Evolutionary conservation across 2,888 invertebrate genomes (phyloP).

Genomic region (Netelia virgata): DNA sequence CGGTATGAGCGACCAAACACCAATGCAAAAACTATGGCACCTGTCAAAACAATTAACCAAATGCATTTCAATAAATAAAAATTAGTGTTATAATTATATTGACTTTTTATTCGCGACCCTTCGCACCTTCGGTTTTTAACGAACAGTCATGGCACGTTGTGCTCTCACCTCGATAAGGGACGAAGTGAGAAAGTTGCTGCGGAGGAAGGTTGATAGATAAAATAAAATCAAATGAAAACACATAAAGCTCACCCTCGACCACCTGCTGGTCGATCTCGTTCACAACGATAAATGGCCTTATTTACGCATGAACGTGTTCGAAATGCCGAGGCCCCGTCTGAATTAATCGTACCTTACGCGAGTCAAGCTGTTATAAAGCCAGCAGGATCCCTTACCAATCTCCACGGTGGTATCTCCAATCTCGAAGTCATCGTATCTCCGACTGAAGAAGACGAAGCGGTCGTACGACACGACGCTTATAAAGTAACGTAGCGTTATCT

Average conservation of each 20-base stretch:
- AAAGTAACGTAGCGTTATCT: constrained; percentile 42
- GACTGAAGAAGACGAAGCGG: constrained; percentile 68
- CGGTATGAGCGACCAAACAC: no score
- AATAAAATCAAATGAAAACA: constrained; percentile 29
- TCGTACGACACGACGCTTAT: constrained; percentile 19
- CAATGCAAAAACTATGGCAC: no score
- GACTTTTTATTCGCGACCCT: no score
- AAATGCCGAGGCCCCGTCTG: constrained; percentile 1
- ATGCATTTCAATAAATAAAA: no score
- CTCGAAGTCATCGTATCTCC: constrained; percentile 44
- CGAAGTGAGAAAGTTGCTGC: neutral
- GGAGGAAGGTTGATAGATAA: neutral
- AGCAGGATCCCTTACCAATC: constrained; percentile 22
- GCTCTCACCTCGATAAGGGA: neutral
- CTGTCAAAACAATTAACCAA: no score
- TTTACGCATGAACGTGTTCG: constrained; percentile 43
- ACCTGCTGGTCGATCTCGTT: constrained; percentile 57
- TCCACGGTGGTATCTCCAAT: constrained; percentile 57
- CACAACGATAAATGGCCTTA: constrained; percentile 30
- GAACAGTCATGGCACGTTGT: neutral
- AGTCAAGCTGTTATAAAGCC: constrained; percentile 36
- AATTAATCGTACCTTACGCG: neutral
- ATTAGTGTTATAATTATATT: no score
- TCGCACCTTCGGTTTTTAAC: no score
- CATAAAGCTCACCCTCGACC: constrained; percentile 25